A percentile compares a stretch with the other conserved stretches of the same genome.
These are phyloP conservation scores for Liolophura sinensis DNA, from an alignment of 1,140 invertebrate genomes.

Conservation along the genomic window DNA sequence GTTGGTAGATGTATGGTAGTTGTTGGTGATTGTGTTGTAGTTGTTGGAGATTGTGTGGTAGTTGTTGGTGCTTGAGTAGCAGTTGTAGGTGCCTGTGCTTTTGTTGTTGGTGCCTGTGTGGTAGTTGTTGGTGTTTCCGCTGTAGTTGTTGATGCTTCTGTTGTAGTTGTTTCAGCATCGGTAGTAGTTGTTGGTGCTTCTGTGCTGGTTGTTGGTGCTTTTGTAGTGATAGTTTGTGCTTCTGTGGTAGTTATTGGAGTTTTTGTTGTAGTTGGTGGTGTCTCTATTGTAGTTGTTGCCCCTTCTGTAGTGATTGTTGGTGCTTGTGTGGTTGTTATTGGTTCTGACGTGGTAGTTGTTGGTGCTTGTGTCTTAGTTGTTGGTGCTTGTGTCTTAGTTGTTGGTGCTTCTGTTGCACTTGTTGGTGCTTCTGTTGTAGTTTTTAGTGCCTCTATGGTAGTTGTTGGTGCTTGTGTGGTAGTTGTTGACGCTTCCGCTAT, in stretches of 20 bases:
- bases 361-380: constrained; percentile 1
- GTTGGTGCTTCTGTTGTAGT: too few species aligned
- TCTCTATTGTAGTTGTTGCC: constrained; percentile 6
- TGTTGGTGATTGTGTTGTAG: too few species aligned
- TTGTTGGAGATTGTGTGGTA: too few species aligned
- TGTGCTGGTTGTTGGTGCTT: background rate
- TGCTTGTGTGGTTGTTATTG: background rate
- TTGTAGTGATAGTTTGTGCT: constrained; percentile 5
- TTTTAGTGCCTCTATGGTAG: constrained; percentile 1
- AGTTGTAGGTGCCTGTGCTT: too few species aligned
- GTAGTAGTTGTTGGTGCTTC: too few species aligned
- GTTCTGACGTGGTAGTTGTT: too few species aligned
- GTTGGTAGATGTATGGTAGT: too few species aligned
- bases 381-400: background rate
- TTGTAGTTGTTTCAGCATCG: background rate
- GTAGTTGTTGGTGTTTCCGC: constrained; percentile 1
- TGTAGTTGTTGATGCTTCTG: constrained; percentile 5
- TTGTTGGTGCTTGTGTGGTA: constrained; percentile 1
- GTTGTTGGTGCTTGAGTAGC: too few species aligned
- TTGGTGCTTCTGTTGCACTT: too few species aligned
- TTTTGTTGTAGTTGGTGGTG: background rate
- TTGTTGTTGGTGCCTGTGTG: background rate
- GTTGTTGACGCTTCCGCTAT: background rate
- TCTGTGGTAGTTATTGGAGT: constrained; percentile 3
- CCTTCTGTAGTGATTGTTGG: background rate